Percentiles rank a stretch among this genome's conserved stretches.
phyloP scores from a whole-genome alignment of 1,140 invertebrate species.

The Papilio xuthus region DNA sequence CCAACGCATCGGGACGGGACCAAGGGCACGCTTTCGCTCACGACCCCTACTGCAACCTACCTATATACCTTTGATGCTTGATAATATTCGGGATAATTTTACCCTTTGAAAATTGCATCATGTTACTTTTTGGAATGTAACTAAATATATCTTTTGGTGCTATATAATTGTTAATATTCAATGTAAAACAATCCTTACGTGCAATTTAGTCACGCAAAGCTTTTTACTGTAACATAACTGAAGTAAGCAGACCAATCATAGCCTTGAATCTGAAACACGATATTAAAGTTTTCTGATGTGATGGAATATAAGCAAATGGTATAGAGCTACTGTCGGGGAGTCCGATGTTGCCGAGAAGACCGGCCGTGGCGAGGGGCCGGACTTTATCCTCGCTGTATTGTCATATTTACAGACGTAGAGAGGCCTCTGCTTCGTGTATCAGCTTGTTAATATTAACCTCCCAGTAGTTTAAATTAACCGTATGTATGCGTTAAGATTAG shows the following conservation, averaged over 20 bases:
- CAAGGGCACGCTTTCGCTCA: no score
- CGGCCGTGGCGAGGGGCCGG: slow-evolving; percentile 77
- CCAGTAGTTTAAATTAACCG: slow-evolving; percentile 75
- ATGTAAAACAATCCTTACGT: slow-evolving; percentile 7
- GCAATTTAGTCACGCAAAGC: slow-evolving; percentile 44
- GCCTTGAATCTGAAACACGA: slow-evolving; percentile 58
- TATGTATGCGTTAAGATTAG: slow-evolving; percentile 79
- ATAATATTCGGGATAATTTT: no score
- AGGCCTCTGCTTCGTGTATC: slow-evolving; percentile 78
- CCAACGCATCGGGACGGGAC: no score
- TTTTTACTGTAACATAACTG: slow-evolving; percentile 71
- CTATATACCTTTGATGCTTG: neutral
- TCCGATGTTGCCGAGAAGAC: slow-evolving; percentile 76
- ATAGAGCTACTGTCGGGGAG: slow-evolving; percentile 54
- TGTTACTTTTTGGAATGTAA: neutral
- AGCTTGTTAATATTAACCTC: slow-evolving; percentile 78
- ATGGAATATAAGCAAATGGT: slow-evolving; percentile 53
- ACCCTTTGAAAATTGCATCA: neutral
- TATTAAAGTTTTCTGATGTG: slow-evolving; percentile 53
- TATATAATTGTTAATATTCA: neutral
- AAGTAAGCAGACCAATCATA: slow-evolving; percentile 59
- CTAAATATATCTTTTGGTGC: neutral
- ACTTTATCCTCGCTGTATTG: slow-evolving; percentile 70
- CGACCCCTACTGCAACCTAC: neutral
- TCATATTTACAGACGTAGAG: slow-evolving; percentile 67